phyloP scores from a whole-genome alignment of 37 sponge, comb jelly and placozoan species.

The Eunapius fragilis region DNA sequence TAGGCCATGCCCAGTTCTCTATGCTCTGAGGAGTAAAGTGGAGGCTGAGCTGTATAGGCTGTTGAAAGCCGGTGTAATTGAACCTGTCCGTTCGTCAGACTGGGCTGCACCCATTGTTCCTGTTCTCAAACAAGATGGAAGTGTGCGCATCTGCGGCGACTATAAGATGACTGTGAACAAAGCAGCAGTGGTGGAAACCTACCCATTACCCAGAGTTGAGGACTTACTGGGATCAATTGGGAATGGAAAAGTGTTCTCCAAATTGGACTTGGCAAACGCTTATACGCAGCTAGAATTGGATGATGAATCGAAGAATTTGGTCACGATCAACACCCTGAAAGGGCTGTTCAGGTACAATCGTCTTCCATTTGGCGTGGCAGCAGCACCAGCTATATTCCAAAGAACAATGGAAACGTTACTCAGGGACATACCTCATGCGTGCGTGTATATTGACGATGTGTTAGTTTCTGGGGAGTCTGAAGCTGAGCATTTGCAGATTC shows the following conservation, averaged over 20 bases:
- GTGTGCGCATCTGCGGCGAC: slow-evolving; percentile 34
- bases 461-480: no score
- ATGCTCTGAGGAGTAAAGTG: background rate
- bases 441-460: no score
- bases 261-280: slow-evolving; percentile 19
- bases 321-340: background rate
- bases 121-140: slow-evolving; percentile 26
- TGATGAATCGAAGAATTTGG: background rate
- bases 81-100: slow-evolving; percentile 24
- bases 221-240: slow-evolving; percentile 17
- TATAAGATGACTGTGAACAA: slow-evolving; percentile 41
- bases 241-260: slow-evolving; percentile 26
- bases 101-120: slow-evolving; percentile 54
- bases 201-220: slow-evolving; percentile 27
- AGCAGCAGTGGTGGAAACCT: slow-evolving; percentile 10
- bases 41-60: background rate
- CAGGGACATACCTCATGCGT: no score
- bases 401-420: slow-evolving; percentile 5
- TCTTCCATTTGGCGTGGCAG: slow-evolving; percentile 21
- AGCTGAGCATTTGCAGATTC: no score
- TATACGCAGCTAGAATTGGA: slow-evolving; percentile 3
- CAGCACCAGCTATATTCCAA: slow-evolving; percentile 24
- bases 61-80: slow-evolving; percentile 12
- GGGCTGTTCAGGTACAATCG: slow-evolving; percentile 8
- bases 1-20: slow-evolving; percentile 7